A percentile compares a stretch with the other conserved stretches of the same genome.
Evolutionary conservation across 2,888 invertebrate species (phyloP).

Genomic region (Trissoscelio sp.): DNA sequence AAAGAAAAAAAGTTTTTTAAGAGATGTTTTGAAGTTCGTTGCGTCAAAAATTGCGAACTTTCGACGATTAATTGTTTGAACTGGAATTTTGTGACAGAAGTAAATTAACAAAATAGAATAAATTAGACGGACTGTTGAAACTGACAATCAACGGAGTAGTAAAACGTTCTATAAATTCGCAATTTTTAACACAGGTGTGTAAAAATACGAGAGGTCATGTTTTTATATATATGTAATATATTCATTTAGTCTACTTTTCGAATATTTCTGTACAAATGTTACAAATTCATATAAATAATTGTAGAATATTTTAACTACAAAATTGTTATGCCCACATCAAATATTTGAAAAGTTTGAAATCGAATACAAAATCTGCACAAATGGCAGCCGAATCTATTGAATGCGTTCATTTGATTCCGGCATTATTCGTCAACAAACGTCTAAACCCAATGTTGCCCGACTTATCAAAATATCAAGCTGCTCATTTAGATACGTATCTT

Average conservation of each 20-base stretch:
- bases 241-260: no score
- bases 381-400: slow-evolving; percentile 4
- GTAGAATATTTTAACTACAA: no score
- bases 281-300: no score
- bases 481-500: slow-evolving; percentile 60
- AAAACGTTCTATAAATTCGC: not conserved
- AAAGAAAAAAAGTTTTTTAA: slow-evolving; percentile 18
- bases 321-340: no score
- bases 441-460: slow-evolving; percentile 18
- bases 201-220: no score
- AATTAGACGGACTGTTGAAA: not conserved
- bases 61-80: slow-evolving; percentile 35
- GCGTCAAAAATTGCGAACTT: slow-evolving; percentile 36
- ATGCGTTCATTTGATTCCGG: slow-evolving; percentile 13
- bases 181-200: not conserved
- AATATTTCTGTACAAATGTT: no score
- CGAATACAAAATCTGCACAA: not conserved
- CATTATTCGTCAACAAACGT: slow-evolving; percentile 31
- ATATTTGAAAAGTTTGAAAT: no score
- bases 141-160: not conserved
- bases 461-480: slow-evolving; percentile 47
- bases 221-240: no score
- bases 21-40: slow-evolving; percentile 39
- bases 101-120: slow-evolving; percentile 16
- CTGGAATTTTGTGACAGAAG: slow-evolving; percentile 4